Evolutionary conservation across 2,797 vertebrate genomes (phyloP), one percentile per base, ranked within the genome.

Genomic region (Masticophis lateralis): DNA sequence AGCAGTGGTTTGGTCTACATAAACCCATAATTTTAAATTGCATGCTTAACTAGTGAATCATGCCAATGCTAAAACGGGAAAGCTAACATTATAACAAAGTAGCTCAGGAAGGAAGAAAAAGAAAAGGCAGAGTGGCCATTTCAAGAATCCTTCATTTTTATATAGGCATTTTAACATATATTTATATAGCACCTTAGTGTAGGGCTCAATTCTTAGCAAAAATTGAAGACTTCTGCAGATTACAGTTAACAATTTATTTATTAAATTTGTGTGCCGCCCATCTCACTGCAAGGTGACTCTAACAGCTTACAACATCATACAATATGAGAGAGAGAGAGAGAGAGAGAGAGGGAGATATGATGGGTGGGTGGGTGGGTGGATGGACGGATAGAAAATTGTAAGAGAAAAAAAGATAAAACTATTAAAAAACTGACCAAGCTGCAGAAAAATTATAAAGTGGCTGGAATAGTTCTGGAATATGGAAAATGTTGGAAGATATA

Each of bases 11-110:
- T 97, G 89, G 95, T 97, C 97, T 97, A 97, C 95, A 95, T 95
- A 97, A 97, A 97, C 97, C 97, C 96, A 96, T 97, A 97, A 98
- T 97, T 97, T 96, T 95, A 96, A 97, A 96, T 5, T 95, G 95
- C 96, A 97, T 97, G 96, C 97, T 97, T 98, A 94, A 96, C 32
- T 92, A 96, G 83, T 98, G 97, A 98, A 97, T 98, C 97, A 98
- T 32, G 93, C 96, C 0, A 0, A 61, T 94, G 95, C 96, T 97
- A 96, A 97, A 97, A 97, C 95, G 94, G 95, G 97, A 97, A 96
- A 95, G 93, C 96, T 93, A 95, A 61, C 87, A 95, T 97, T 96
- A 95, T 88, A 90, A 93, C 89, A 92, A 94, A 96, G 94, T 28
- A 90, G 22, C 92, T 60, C 90, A 94, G 94, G 90, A 5, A 20